phyloP scores from a whole-genome alignment of 2,888 invertebrate genomes.

The Chrysopilus asiliformis region DNA sequence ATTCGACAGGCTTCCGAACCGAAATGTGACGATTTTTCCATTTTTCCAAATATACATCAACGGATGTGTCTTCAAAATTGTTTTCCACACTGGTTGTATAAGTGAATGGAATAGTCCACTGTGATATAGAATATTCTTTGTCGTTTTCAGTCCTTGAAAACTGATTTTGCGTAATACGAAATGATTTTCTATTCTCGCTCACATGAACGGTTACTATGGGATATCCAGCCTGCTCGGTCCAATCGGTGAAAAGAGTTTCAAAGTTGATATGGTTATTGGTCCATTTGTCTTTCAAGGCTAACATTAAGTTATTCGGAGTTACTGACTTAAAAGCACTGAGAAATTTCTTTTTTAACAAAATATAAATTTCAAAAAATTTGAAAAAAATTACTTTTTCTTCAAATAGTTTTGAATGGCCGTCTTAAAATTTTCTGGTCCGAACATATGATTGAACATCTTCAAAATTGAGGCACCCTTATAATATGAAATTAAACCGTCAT shows the following conservation, averaged over 20 bases:
- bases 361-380: too few species aligned
- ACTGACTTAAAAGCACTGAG: too few species aligned
- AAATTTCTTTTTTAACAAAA: too few species aligned
- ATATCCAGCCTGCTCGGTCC: conserved; percentile 52
- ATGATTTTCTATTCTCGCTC: conserved; percentile 3
- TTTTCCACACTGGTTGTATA: conserved; percentile 20
- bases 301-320: too few species aligned
- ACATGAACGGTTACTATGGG: conserved; percentile 44
- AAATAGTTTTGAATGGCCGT: conserved; percentile 45
- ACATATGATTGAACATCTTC: conserved; percentile 52
- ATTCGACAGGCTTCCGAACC: conserved; percentile 32
- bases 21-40: too few species aligned
- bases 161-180: conserved; percentile 20
- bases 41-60: conserved; percentile 19
- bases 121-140: conserved; percentile 6
- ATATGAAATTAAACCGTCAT: conserved; percentile 53
- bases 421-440: conserved; percentile 41
- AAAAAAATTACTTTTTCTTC: too few species aligned
- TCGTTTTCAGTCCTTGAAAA: conserved; percentile 17
- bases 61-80: conserved; percentile 21
- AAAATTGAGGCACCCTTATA: conserved; percentile 52
- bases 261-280: too few species aligned
- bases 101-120: conserved; percentile 25
- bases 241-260: too few species aligned
- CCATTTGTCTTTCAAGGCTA: too few species aligned